These are phyloP conservation scores for Byasa hedistus DNA, from an alignment of 2,888 invertebrate species.

Conservation along the genomic window DNA sequence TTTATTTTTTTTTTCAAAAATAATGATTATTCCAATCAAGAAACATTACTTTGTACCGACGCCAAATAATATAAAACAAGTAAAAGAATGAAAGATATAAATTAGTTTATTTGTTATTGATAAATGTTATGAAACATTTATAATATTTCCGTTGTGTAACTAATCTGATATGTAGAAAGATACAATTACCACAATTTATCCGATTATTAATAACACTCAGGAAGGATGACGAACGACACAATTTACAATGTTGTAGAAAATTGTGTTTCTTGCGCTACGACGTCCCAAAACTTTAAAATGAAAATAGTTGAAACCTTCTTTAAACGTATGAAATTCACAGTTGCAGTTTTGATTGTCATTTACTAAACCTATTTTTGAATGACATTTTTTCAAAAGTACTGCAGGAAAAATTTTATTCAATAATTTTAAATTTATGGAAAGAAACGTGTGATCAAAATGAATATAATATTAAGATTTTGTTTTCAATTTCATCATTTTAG, in stretches of 20 bases:
- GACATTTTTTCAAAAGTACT: background rate
- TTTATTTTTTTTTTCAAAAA: too few relatives aligned
- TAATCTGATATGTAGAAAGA: too few relatives aligned
- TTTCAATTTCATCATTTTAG: constrained; percentile 4
- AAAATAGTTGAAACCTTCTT: constrained; percentile 12
- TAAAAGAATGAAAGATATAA: too few relatives aligned
- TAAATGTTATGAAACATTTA: too few relatives aligned
- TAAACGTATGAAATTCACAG: constrained; percentile 2
- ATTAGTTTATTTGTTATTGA: too few relatives aligned
- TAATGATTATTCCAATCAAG: too few relatives aligned
- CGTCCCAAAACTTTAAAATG: constrained; percentile 14
- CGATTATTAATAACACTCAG: background rate
- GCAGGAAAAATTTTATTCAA: background rate
- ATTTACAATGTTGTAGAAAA: background rate
- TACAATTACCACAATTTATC: too few relatives aligned
- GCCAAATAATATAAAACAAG: too few relatives aligned
- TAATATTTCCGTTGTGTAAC: too few relatives aligned
- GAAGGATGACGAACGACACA: background rate
- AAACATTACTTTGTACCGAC: too few relatives aligned
- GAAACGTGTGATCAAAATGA: background rate
- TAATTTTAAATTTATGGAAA: background rate
- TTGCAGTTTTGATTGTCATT: background rate
- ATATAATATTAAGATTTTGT: background rate
- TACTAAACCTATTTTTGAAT: background rate
- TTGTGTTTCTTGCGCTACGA: background rate